phyloP scores from a whole-genome alignment of 2,888 invertebrate species.

The Lomographa bimaculata region DNA sequence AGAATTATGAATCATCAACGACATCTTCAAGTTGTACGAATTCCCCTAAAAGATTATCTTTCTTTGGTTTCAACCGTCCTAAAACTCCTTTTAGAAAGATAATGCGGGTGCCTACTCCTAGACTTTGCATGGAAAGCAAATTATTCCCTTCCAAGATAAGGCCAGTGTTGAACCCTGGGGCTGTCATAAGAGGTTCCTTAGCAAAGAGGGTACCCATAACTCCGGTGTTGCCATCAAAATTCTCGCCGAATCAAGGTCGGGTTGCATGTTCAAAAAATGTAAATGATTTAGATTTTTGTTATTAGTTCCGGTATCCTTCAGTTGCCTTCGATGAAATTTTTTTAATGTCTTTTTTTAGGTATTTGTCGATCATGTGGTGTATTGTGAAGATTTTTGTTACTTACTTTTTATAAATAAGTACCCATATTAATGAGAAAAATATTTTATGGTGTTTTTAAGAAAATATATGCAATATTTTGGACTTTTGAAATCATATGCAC shows the following conservation, averaged over 20 bases:
- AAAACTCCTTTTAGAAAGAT: constrained; percentile 70
- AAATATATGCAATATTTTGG: too few relatives aligned
- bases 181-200: constrained; percentile 64
- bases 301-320: constrained; percentile 41
- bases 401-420: background rate
- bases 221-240: constrained; percentile 81
- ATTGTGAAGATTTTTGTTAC: constrained; percentile 20
- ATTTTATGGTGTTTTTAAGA: too few relatives aligned
- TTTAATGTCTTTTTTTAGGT: constrained; percentile 23
- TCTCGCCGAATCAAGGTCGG: constrained; percentile 74
- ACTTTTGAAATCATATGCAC: constrained; percentile 17
- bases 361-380: constrained; percentile 17
- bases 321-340: constrained; percentile 38
- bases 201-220: constrained; percentile 77
- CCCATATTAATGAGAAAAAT: too few relatives aligned
- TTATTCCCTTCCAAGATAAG: constrained; percentile 51
- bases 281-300: constrained; percentile 30
- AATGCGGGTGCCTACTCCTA: constrained; percentile 62
- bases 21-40: constrained; percentile 86
- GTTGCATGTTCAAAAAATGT: constrained; percentile 52
- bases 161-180: constrained; percentile 53
- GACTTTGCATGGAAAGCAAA: constrained; percentile 64
- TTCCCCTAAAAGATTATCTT: constrained; percentile 83
- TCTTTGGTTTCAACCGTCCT: constrained; percentile 65
- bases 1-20: constrained; percentile 85